A percentile compares a stretch with the other conserved stretches of the same genome.
Conservation (phyloP, 1,140 invertebrate species). For the Aphis gossypii region DNA sequence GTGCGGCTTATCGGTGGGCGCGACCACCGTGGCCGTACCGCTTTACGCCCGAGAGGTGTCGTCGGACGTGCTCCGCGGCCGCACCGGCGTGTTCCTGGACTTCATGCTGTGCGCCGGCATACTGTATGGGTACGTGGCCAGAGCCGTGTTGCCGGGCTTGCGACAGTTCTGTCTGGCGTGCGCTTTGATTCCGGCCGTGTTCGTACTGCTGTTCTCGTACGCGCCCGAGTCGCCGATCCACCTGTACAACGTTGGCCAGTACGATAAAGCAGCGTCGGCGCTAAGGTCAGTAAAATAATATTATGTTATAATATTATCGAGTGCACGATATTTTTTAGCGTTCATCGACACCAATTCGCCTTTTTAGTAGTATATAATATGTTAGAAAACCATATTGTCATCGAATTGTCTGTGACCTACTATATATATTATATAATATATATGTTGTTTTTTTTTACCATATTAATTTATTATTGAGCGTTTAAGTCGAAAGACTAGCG, state of each 20-base stretch:
- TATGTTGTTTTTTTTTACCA: too few species aligned
- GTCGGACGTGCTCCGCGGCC: slow-evolving; percentile 69
- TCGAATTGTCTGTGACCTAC: too few species aligned
- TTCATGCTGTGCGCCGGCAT: slow-evolving; percentile 70
- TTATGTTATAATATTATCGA: not conserved
- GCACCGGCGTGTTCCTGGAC: slow-evolving; percentile 69
- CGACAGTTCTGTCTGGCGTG: slow-evolving; percentile 64
- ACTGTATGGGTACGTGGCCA: slow-evolving; percentile 66
- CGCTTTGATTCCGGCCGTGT: slow-evolving; percentile 65
- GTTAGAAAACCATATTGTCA: too few species aligned
- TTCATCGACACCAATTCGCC: too few species aligned
- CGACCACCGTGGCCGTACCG: slow-evolving; percentile 71
- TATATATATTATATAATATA: too few species aligned
- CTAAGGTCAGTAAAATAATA: slow-evolving; percentile 61
- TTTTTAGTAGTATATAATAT: not conserved
- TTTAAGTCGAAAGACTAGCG: too few species aligned
- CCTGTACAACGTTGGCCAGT: slow-evolving; percentile 60
- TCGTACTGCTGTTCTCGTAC: slow-evolving; percentile 65
- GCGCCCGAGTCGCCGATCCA: slow-evolving; percentile 66
- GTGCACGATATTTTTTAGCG: not conserved
- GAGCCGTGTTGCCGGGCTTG: slow-evolving; percentile 65
- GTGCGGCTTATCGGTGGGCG: slow-evolving; percentile 71
- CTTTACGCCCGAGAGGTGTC: slow-evolving; percentile 65
- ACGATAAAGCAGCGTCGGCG: slow-evolving; percentile 61
- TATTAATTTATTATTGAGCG: too few species aligned